Evolutionary conservation across 2,113 vertebrate genomes (phyloP).

Genomic region (Butorides virescens): DNA sequence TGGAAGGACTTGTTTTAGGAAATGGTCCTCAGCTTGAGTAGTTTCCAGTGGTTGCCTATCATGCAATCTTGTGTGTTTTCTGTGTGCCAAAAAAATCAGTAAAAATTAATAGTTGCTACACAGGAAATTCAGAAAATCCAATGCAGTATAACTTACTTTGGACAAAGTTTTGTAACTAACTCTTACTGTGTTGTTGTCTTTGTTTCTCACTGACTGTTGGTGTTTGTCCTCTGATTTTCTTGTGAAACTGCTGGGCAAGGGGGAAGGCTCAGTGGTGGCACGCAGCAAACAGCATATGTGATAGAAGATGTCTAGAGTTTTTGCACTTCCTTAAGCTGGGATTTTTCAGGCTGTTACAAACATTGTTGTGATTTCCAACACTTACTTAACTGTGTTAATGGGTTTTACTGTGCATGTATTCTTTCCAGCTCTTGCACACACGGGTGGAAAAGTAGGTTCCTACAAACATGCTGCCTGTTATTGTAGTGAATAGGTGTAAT

Average conservation of each 20-base stretch:
- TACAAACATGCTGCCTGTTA: background rate
- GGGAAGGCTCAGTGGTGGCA: background rate
- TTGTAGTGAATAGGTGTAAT: background rate
- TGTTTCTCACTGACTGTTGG: background rate
- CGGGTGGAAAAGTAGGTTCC: background rate
- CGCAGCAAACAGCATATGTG: fast-evolving
- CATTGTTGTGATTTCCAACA: background rate
- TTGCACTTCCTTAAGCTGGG: background rate
- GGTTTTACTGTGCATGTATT: background rate
- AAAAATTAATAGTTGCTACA: background rate
- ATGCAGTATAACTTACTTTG: background rate
- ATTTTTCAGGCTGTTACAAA: background rate
- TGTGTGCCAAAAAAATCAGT: background rate
- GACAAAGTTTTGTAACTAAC: background rate
- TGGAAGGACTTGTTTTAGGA: background rate
- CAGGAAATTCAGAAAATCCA: background rate
- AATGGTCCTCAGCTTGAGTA: background rate
- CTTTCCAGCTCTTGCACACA: background rate
- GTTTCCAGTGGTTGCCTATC: background rate
- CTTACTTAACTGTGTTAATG: background rate
- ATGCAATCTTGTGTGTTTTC: background rate
- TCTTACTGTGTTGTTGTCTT: background rate
- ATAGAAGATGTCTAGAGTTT: background rate
- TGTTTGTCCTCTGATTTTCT: background rate
- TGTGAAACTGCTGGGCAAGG: background rate